Evolutionary conservation across 1,140 invertebrate genomes (phyloP), one percentile per base, ranked within the genome.

Genomic region (Oncopodura yosiiana): DNA sequence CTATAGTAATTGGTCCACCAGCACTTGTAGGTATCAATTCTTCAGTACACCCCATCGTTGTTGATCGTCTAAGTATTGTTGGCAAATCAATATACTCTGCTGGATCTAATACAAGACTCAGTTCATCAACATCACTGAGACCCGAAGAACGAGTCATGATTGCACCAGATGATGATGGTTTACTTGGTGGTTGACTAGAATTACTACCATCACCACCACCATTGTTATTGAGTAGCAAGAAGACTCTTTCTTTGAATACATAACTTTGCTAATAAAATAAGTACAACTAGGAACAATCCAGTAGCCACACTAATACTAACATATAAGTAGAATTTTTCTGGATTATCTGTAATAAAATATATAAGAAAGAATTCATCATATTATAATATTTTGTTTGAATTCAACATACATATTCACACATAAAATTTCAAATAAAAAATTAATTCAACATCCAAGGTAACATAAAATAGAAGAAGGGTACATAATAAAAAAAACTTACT

Each of bases 261-360:
- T 24, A 61, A 56, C 39, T 61, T 61, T 0, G 48, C 45, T 9
- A 56, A 12, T 24, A 87, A 73, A 43, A 85, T 69, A 5, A 76
- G 71, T 44, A 87, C 68, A 45, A 85, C 75, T 4, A 83, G 67
- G 23, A 87, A 66, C 18, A 86, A 68, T 36, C 82, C 82, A 16
- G 71, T 75, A 37, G 78, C 75, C 29, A 85, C 70, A 55, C 82
- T 83, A 58, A 87, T 73, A 34, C 81, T 78, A 63, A 87, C 72
- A 73, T 87, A 87, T 38, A 87, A 70, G 65, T 83, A 80, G 61
- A 85, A 81, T 56, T 82, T 83, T 65, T 87, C 84, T 67, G 80
- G 76, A 67, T 86, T 83, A 63, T 79, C 85, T 87, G 77, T 26
- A 53, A 58, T 56, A 63, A 61, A 42, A 45, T 42, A 18, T 63